Percentiles rank a stretch among this genome's conserved stretches.
Conservation (phyloP, 2,797 vertebrate species). For the Heliangelus exortis region DNA sequence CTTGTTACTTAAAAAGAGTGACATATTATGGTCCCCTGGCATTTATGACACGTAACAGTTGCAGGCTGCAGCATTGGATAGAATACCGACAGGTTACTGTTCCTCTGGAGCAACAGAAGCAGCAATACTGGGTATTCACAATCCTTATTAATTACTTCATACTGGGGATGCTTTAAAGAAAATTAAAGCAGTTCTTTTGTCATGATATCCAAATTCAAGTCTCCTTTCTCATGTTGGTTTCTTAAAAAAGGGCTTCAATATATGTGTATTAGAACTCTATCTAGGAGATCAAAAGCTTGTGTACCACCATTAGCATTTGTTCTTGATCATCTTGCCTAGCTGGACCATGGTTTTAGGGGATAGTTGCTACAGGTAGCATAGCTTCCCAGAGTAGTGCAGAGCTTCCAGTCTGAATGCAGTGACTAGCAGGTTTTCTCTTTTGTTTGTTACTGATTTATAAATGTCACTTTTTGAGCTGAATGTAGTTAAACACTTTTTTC, state of each 20-base stretch:
- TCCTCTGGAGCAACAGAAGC: background rate
- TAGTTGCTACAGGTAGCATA: background rate
- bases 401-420: background rate
- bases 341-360: background rate
- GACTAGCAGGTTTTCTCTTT: background rate
- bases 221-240: background rate
- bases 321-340: background rate
- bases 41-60: background rate
- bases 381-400: background rate
- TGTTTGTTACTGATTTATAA: background rate
- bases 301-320: background rate
- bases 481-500: background rate
- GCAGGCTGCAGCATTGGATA: background rate
- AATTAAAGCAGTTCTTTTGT: background rate
- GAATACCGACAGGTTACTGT: background rate
- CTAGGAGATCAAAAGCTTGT: background rate
- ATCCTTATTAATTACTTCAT: background rate
- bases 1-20: background rate
- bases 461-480: background rate
- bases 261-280: background rate
- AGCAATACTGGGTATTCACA: background rate
- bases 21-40: fast-evolving
- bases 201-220: background rate
- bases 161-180: background rate
- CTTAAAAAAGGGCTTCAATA: background rate